These are phyloP conservation scores for Antennarius striatus DNA, from an alignment of 2,113 vertebrate species.

Conservation along the genomic window DNA sequence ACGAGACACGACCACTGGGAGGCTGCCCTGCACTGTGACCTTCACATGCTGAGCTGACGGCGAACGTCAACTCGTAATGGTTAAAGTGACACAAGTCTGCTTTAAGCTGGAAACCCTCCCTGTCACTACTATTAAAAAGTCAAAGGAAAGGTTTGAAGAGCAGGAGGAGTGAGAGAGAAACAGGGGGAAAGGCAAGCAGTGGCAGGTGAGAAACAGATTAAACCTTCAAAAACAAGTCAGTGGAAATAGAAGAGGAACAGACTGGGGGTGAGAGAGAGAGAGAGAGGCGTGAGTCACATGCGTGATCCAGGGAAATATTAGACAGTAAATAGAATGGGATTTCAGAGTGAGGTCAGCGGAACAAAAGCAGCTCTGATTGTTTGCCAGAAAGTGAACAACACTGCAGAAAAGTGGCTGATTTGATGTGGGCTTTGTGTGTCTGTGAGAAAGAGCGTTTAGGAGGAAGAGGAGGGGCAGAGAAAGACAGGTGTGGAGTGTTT, in stretches of 20 bases:
- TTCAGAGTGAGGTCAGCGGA: slow-evolving; percentile 27
- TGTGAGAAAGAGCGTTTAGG: slow-evolving; percentile 11
- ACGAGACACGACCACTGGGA: slow-evolving; percentile 4
- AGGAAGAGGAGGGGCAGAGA: slow-evolving; percentile 1
- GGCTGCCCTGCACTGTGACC: slow-evolving; percentile 28
- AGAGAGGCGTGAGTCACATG: slow-evolving; percentile 15
- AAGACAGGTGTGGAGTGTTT: slow-evolving; percentile 61
- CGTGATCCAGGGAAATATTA: slow-evolving; percentile 13
- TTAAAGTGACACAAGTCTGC: slow-evolving; percentile 53
- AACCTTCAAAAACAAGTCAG: slow-evolving; percentile 51
- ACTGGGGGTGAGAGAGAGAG: neutral
- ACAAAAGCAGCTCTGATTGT: slow-evolving; percentile 21
- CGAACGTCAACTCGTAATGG: slow-evolving; percentile 32
- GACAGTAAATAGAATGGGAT: slow-evolving; percentile 10
- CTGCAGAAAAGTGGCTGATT: neutral
- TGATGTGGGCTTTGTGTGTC: slow-evolving; percentile 11
- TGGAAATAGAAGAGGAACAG: slow-evolving; percentile 18
- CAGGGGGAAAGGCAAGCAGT: neutral
- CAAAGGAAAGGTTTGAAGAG: slow-evolving; percentile 5
- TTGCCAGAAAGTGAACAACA: slow-evolving; percentile 5
- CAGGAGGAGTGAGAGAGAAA: neutral
- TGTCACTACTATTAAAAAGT: slow-evolving; percentile 24
- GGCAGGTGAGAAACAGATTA: slow-evolving; percentile 42
- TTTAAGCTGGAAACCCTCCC: slow-evolving; percentile 48
- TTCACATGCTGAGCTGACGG: slow-evolving; percentile 40